A percentile compares a stretch with the other conserved stretches of the same genome.
phyloP scores from a whole-genome alignment of 2,113 vertebrate species.

The Ondatra zibethicus region DNA sequence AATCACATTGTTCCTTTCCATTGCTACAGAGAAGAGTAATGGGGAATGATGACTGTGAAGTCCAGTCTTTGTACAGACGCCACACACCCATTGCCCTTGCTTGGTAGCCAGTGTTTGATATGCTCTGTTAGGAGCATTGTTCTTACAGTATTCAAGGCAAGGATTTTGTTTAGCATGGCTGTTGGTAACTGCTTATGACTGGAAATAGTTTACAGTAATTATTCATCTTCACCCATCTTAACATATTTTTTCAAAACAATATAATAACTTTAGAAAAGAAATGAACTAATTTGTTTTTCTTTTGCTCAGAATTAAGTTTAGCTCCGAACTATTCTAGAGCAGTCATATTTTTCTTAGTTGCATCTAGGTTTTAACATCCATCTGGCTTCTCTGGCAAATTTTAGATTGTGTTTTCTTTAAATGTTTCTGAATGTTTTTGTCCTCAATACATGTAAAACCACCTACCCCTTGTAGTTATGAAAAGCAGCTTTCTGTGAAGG shows the following conservation, averaged over 20 bases:
- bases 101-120: background rate
- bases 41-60: background rate
- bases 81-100: background rate
- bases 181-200: background rate
- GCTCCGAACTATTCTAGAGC: slow-evolving; percentile 19
- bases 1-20: background rate
- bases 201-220: background rate
- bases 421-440: background rate
- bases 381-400: slow-evolving; percentile 41
- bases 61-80: background rate
- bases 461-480: background rate
- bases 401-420: slow-evolving; percentile 55
- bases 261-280: slow-evolving; percentile 29
- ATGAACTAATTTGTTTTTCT: slow-evolving; percentile 42
- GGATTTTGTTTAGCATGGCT: background rate
- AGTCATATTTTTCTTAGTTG: slow-evolving; percentile 48
- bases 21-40: background rate
- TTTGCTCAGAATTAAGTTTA: slow-evolving; percentile 42
- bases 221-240: slow-evolving; percentile 20
- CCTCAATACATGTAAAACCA: background rate
- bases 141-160: background rate
- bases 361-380: slow-evolving; percentile 11
- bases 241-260: background rate
- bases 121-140: background rate
- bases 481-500: background rate